Percentiles rank a stretch among this genome's conserved stretches.
These are phyloP conservation scores for Siderastrea radians DNA, from an alignment of 92 coral and sea anemone species.

Conservation along the genomic window DNA sequence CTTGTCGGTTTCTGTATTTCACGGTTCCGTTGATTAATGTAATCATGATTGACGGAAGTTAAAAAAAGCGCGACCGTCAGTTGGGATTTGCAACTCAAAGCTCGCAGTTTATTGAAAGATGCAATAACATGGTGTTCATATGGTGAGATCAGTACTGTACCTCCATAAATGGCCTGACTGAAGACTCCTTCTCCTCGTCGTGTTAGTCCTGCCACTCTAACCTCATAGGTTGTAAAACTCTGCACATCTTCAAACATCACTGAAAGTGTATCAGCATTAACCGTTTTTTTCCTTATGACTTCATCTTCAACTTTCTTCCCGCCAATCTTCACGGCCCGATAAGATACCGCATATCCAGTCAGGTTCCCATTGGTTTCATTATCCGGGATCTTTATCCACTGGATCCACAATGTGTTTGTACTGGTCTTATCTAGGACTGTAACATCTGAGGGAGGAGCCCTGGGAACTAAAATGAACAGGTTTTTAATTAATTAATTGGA, in stretches of 20 bases:
- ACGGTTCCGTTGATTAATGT: too few species aligned
- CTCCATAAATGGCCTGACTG: background rate
- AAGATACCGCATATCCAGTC: slow-evolving; percentile 51
- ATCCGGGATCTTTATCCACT: slow-evolving; percentile 37
- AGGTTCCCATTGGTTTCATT: slow-evolving; percentile 28
- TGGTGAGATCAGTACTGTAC: too few species aligned
- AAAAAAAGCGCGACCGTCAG: too few species aligned
- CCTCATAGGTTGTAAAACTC: slow-evolving; percentile 60
- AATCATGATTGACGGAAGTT: too few species aligned
- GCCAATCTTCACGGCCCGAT: slow-evolving; percentile 39
- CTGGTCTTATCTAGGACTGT: slow-evolving; percentile 4
- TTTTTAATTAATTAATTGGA: background rate
- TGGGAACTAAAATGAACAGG: slow-evolving; percentile 36
- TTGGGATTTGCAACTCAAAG: too few species aligned
- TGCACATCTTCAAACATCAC: slow-evolving; percentile 20
- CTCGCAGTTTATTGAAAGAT: too few species aligned
- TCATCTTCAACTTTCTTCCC: slow-evolving; percentile 22
- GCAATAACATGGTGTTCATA: too few species aligned
- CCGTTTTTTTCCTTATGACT: background rate
- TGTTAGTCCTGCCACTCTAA: slow-evolving; percentile 63
- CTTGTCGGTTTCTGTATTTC: too few species aligned
- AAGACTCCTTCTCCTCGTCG: slow-evolving; percentile 35
- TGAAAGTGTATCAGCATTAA: background rate
- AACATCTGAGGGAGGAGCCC: slow-evolving; percentile 35
- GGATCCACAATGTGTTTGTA: slow-evolving; percentile 15